Evolutionary conservation across 2,888 invertebrate species (phyloP), one percentile per base, ranked within the genome.

Genomic region (Charanyca ferruginea): DNA sequence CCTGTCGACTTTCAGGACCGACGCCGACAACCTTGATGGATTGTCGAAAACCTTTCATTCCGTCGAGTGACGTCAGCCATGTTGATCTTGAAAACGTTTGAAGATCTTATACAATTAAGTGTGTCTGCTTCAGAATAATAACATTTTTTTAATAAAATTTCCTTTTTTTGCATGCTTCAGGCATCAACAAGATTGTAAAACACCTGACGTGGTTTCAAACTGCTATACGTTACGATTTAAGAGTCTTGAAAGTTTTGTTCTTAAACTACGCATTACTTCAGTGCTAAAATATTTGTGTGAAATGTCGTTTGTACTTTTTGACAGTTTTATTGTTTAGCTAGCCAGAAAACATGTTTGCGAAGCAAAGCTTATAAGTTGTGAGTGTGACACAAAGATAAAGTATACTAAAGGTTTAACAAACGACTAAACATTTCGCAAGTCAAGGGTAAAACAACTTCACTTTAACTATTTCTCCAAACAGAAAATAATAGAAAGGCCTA

Each of bases 11-110:
- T 70, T 67, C 13, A 66, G 25, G 38, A 38, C 16, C 16, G 38
- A 16, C 16, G 25, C 18, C 41, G 45, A 62, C 64, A 75, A 47
- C 28, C 22, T 68, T 48, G 38, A 73, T 68, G 45, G 53, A 45
- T 76, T 73, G 59, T 68, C 73, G 47, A 76, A 77, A 78, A 70
- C 78, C 63, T 78, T 75, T 75, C 47, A 32, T 52, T 64, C 16
- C 23, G 35, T 62, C 41, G 20, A 60, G 52, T 73, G 78, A 60
- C 45, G 53, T 49, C 51, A 66, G 38, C 13, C 35, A 32, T 51
- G 61, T 41, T 73, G 67, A 52, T 72, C 53, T 62, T 70, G 61
- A 66, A 63, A 66, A 55, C 25, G 16, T 61, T 61, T 70, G 58
- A 62, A 64, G 71, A 69, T 48, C 8, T 59, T 38, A 25, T 52